phyloP scores from a whole-genome alignment of 2,797 vertebrate genomes.

The Mormyrops attenuatus region DNA sequence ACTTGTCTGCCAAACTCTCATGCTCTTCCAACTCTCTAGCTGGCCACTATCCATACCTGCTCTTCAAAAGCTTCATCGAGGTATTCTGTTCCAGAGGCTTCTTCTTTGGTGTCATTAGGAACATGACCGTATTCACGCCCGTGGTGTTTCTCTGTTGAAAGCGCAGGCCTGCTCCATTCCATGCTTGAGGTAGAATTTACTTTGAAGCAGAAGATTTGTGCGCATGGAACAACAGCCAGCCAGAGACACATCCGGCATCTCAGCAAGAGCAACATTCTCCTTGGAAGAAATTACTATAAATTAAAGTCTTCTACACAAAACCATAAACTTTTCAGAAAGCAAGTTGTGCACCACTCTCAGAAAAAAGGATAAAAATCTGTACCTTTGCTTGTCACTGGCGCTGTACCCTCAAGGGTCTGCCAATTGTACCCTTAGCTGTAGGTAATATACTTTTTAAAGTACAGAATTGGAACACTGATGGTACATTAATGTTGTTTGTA shows the following conservation, averaged over 20 bases:
- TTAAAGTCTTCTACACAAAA: background rate
- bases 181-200: background rate
- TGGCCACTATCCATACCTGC: slow-evolving; percentile 35
- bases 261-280: slow-evolving; percentile 10
- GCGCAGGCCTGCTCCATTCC: background rate
- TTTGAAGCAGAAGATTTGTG: background rate
- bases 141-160: background rate
- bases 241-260: background rate
- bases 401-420: background rate
- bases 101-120: background rate
- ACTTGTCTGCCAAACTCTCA: background rate
- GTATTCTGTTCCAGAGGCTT: slow-evolving; percentile 9
- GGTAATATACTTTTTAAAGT: background rate
- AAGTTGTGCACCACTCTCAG: background rate
- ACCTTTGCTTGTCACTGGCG: background rate
- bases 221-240: slow-evolving; percentile 24
- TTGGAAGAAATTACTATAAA: background rate
- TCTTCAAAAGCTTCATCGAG: slow-evolving; percentile 44
- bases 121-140: slow-evolving; percentile 23
- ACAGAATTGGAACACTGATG: background rate
- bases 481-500: background rate
- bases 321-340: background rate
- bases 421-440: background rate
- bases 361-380: background rate
- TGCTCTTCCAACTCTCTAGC: background rate